Conservation (phyloP, 1,140 invertebrate species). For the Gryon sp. region DNA sequence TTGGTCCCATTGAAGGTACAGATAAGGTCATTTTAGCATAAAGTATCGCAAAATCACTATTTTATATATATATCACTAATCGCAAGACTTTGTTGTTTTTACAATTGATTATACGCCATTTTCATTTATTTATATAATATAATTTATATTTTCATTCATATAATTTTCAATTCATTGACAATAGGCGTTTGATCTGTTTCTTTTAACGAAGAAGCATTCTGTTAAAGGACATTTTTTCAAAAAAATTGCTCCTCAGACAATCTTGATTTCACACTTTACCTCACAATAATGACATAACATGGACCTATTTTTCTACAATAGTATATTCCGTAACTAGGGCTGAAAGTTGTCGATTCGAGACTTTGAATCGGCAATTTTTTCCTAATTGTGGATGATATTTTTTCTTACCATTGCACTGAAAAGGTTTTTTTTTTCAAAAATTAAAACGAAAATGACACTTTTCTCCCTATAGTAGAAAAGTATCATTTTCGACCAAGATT, state of each 20-base stretch:
- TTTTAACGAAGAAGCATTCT: conserved; percentile 10
- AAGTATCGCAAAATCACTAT: conserved; percentile 64
- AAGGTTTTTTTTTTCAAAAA: too few relatives aligned
- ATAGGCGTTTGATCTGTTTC: too few relatives aligned
- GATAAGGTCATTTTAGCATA: conserved; percentile 67
- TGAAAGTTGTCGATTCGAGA: too few relatives aligned
- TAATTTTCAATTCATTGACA: conserved; percentile 50
- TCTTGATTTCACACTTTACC: conserved; percentile 54
- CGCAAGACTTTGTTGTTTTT: conserved; percentile 63
- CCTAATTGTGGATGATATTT: too few relatives aligned
- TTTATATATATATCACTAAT: conserved; percentile 60
- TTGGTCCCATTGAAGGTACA: conserved; percentile 78
- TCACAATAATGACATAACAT: conserved; percentile 58
- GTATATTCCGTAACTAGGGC: too few relatives aligned
- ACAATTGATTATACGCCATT: conserved; percentile 43
- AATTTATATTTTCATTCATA: conserved; percentile 27
- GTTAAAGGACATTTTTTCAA: conserved; percentile 17
- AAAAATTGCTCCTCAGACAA: conserved; percentile 15
- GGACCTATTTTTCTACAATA: conserved; percentile 71
- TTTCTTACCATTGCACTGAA: too few relatives aligned
- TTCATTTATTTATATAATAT: conserved; percentile 33
- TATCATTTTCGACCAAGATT: too few relatives aligned
- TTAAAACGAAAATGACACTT: too few relatives aligned
- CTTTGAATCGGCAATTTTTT: too few relatives aligned
- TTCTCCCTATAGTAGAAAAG: too few relatives aligned